These are phyloP conservation scores for Tachuris rubrigastra DNA, from an alignment of 2,113 vertebrate species.

Conservation along the genomic window DNA sequence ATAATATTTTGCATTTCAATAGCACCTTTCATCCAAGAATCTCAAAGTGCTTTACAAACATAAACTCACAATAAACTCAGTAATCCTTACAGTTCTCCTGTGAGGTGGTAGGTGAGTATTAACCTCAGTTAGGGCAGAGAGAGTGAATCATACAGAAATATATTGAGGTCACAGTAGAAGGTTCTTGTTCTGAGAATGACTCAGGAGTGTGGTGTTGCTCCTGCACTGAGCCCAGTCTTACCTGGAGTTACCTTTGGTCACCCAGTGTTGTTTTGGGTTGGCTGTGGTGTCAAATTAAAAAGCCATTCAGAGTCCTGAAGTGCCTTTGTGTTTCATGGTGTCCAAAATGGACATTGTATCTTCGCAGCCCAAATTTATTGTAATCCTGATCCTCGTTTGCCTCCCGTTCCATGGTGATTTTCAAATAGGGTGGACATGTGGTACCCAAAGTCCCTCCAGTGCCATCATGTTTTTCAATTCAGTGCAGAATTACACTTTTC, in stretches of 20 bases:
- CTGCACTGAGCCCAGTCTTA: not conserved
- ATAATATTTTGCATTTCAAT: constrained; percentile 70
- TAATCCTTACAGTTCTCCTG: constrained; percentile 8
- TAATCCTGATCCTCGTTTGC: not conserved
- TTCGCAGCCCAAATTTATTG: not conserved
- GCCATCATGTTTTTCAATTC: not conserved
- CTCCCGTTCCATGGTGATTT: not conserved
- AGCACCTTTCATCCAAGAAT: constrained; percentile 57
- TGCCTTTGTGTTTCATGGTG: not conserved
- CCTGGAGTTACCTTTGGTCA: not conserved
- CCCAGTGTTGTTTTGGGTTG: not conserved
- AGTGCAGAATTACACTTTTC: not conserved
- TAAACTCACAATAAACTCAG: constrained; percentile 49
- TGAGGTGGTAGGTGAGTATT: not conserved
- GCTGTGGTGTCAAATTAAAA: not conserved
- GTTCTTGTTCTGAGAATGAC: not conserved
- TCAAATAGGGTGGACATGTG: not conserved
- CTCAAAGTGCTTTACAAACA: constrained; percentile 61
- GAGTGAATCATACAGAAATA: not conserved
- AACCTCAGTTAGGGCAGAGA: not conserved
- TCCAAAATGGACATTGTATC: not conserved
- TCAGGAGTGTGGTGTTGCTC: not conserved
- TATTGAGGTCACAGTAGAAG: not conserved
- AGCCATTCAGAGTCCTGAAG: not conserved
- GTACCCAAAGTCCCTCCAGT: not conserved